phyloP scores from a whole-genome alignment of 92 coral and sea anemone species.

The Heliopora coerulea region DNA sequence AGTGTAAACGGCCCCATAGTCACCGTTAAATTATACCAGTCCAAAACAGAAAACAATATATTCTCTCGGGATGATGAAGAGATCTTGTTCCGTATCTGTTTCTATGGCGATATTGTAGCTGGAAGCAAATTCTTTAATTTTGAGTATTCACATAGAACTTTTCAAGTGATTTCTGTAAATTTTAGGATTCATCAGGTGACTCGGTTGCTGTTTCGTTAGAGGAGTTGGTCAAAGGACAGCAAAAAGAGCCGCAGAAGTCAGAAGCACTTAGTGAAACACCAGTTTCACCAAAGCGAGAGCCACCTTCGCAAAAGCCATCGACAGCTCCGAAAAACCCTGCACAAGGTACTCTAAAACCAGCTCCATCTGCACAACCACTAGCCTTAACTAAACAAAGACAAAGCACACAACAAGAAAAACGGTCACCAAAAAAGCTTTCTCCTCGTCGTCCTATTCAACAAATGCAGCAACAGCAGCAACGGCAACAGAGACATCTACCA shows the following conservation, averaged over 20 bases:
- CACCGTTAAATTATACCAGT: no score
- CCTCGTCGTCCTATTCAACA: not conserved
- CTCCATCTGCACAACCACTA: not conserved
- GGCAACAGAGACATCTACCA: not conserved
- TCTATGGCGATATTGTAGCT: no score
- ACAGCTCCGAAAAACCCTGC: no score
- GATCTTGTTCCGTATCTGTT: no score
- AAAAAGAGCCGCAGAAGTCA: not conserved
- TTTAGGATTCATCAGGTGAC: slow-evolving; percentile 16
- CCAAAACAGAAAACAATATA: no score
- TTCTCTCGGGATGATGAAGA: no score
- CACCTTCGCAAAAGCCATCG: not conserved
- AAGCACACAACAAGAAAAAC: not conserved
- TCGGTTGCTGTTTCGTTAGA: slow-evolving; percentile 25
- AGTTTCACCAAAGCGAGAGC: not conserved
- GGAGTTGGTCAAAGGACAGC: slow-evolving; percentile 6
- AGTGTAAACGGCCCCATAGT: no score
- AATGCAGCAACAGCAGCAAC: slow-evolving; percentile 3
- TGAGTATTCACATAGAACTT: no score
- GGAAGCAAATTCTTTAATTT: no score
- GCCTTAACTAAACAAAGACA: not conserved
- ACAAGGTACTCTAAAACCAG: not conserved
- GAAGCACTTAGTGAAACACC: not conserved
- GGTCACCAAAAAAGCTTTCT: not conserved
- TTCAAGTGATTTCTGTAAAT: not conserved